A percentile compares a stretch with the other conserved stretches of the same genome.
Conservation (phyloP, 1,140 invertebrate species). For the Melitaea cinxia region DNA sequence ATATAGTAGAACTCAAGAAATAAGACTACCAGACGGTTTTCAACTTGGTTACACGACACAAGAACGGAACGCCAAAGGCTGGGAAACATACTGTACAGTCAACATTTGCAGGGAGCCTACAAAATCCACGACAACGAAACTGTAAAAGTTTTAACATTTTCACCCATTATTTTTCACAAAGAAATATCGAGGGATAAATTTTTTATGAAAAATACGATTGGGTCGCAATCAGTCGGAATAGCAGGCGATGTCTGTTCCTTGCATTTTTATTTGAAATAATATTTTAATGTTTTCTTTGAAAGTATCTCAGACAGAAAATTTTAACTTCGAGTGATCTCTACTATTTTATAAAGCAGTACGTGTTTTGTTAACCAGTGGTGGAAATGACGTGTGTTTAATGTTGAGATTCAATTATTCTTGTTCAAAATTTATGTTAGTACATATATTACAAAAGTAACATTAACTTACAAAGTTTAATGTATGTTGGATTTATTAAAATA, state of each 20-base stretch:
- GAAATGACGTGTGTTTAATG: neutral
- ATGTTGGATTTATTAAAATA: neutral
- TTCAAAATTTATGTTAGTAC: too few species aligned
- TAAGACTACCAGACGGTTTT: slow-evolving; percentile 19
- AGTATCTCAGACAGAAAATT: neutral
- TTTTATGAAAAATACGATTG: neutral
- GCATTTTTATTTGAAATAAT: neutral
- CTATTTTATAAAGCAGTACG: neutral
- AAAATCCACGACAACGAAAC: slow-evolving; percentile 13
- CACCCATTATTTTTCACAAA: slow-evolving; percentile 1
- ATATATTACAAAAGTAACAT: too few species aligned
- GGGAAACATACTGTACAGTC: slow-evolving; percentile 7
- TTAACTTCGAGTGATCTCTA: neutral
- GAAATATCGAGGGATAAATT: slow-evolving; percentile 7
- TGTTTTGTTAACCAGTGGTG: neutral
- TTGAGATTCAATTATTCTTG: too few species aligned
- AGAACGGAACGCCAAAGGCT: slow-evolving; percentile 15
- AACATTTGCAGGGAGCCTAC: slow-evolving; percentile 17
- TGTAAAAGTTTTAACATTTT: slow-evolving; percentile 6
- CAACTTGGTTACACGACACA: slow-evolving; percentile 3
- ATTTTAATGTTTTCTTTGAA: neutral
- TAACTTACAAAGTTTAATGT: neutral
- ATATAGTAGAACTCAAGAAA: too few species aligned
- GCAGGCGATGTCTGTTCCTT: neutral
- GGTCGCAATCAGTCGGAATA: neutral